phyloP scores from a whole-genome alignment of 2,113 vertebrate genomes.

The Urocitellus parryii region DNA sequence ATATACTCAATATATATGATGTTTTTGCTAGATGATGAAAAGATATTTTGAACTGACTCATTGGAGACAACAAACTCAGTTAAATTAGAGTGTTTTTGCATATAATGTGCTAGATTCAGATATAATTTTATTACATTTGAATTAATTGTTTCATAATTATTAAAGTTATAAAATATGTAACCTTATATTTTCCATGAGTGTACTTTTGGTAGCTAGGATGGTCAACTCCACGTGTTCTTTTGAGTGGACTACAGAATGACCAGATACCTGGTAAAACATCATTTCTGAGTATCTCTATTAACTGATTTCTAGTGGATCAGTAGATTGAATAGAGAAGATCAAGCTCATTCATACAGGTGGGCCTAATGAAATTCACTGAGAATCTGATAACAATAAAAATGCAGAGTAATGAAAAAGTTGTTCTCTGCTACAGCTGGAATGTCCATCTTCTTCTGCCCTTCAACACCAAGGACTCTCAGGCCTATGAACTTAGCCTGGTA shows the following conservation, averaged over 20 bases:
- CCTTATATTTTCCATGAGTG: slow-evolving; percentile 23
- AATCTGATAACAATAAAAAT: background rate
- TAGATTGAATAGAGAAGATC: background rate
- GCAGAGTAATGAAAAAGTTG: background rate
- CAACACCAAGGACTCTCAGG: background rate
- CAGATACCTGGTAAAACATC: background rate
- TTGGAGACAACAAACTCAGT: background rate
- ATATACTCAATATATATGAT: background rate
- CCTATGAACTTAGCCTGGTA: too few relatives aligned
- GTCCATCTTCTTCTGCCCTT: background rate
- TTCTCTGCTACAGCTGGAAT: background rate
- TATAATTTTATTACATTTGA: background rate
- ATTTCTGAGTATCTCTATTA: background rate
- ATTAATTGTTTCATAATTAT: slow-evolving; percentile 45
- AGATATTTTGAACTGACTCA: background rate
- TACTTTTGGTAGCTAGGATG: slow-evolving; percentile 41
- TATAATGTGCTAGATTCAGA: slow-evolving; percentile 14
- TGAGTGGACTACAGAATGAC: background rate
- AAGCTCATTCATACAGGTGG: background rate
- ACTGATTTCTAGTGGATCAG: background rate
- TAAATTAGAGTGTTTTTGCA: background rate
- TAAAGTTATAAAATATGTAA: background rate
- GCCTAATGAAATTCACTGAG: background rate
- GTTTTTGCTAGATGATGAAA: slow-evolving; percentile 4
- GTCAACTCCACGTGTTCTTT: background rate